phyloP scores from a whole-genome alignment of 2,797 vertebrate genomes.

The Micropoecilia bifurca region DNA sequence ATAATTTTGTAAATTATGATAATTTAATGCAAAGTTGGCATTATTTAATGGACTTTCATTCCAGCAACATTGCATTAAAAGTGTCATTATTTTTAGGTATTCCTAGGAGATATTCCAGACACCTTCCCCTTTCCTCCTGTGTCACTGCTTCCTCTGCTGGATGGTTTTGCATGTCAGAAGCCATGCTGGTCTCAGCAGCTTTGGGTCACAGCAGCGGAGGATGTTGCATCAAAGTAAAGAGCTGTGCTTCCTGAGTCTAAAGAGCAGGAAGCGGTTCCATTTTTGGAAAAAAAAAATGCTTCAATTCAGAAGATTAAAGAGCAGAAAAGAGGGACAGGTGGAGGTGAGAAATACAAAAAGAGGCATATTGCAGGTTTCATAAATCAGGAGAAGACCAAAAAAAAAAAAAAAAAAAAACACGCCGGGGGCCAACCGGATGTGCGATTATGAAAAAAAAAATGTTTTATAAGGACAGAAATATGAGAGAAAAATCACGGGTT shows the following conservation, averaged over 20 bases:
- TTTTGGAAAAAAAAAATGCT: conserved; percentile 30
- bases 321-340: conserved; percentile 13
- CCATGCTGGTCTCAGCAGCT: conserved; percentile 64
- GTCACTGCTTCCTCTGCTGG: conserved; percentile 19
- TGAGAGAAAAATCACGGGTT: conserved; percentile 12
- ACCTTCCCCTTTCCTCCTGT: conserved; percentile 5
- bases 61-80: no score
- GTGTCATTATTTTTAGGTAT: no score
- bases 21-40: no score
- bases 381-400: conserved; percentile 46
- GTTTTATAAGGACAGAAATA: conserved; percentile 4
- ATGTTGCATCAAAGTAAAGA: conserved; percentile 39
- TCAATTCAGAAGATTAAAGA: conserved; percentile 38
- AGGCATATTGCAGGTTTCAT: conserved; percentile 55
- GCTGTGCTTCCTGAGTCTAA: conserved; percentile 37
- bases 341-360: conserved; percentile 16
- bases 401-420: conserved; percentile 18
- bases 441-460: conserved; percentile 20
- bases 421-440: conserved; percentile 29
- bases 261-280: conserved; percentile 27
- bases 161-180: conserved; percentile 38
- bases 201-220: conserved; percentile 32
- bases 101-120: not conserved
- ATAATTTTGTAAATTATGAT: no score
- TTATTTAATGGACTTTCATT: no score